Base-by-base conservation (phyloP, 2,113 vertebrate species). In the Cinclus cinclus region DNA sequence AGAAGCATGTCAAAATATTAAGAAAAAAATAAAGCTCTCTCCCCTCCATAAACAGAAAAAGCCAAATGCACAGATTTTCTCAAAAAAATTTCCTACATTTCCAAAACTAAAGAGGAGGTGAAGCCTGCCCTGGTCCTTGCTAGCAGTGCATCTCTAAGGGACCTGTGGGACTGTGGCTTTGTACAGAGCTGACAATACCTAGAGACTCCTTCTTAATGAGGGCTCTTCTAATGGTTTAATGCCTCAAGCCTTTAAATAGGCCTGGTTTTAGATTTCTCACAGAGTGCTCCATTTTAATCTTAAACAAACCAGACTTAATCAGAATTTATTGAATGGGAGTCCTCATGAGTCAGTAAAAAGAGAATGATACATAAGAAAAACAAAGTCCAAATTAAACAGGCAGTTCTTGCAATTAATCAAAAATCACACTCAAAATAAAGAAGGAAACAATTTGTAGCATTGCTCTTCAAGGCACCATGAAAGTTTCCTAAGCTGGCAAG, bases 81-180 rank as follows among this genome's bases (percentile, higher is more conserved):
- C 44, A 0, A 10, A 69, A 37, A 39, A 74, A 6, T 6, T 50
- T 21, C 21, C 33, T 53, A 8, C 1, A 0, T 23, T 65, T 70
- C 37, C 20, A 81, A 62, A 78, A 64, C 7, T 9, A 63, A 65
- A 67, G 47, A 58, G 37, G 15, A 68, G 35, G 27, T 52, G 70
- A 74, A 30, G 11, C 16, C 37, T 85, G 62, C n/a, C 28, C 23
- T 44, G 42, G 12, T 78, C 25, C 52, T 70, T 37, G 31, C 27
- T 7, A 44, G 28, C 55, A 56, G 28, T 15, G 20, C 68, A 73
- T 23, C 17, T 59, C 44, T 59, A 37, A 52, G 56, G 35, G 30
- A 81, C 15, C 11, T 23, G 18, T 0, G 2, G 41, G 25, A 69
- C 9, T 4, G 3, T 28, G 39, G 35, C 35, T 64, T 24, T 9